A percentile compares a stretch with the other conserved stretches of the same genome.
Evolutionary conservation across 2,888 invertebrate species (phyloP).

Genomic region (Reticulitermes lucifugus): DNA sequence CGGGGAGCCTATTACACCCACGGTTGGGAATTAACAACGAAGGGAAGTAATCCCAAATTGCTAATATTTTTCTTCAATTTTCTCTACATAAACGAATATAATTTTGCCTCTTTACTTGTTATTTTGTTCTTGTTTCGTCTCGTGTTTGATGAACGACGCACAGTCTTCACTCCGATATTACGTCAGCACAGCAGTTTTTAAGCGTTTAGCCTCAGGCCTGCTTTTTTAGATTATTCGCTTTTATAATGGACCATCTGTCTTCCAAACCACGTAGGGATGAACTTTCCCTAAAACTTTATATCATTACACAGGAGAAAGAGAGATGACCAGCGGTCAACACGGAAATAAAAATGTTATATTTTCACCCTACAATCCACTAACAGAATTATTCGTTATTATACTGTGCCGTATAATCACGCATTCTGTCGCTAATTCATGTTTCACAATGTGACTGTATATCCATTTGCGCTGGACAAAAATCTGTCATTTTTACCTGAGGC

Average conservation of each 20-base stretch:
- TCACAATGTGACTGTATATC: background rate
- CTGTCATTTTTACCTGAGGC: background rate
- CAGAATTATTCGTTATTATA: background rate
- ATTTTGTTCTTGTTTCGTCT: background rate
- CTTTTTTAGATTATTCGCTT: conserved; percentile 33
- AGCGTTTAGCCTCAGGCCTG: background rate
- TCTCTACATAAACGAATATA: background rate
- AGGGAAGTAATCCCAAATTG: background rate
- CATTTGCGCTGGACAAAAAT: background rate
- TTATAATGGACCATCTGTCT: conserved; percentile 37
- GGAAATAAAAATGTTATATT: background rate
- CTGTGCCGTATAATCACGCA: background rate
- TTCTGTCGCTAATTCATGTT: too few species aligned
- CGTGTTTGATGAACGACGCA: conserved; percentile 24
- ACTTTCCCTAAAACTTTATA: conserved; percentile 29
- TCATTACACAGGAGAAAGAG: background rate
- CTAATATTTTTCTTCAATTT: conserved; percentile 41
- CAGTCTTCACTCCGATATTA: background rate
- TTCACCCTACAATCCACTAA: too few species aligned
- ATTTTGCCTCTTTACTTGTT: background rate
- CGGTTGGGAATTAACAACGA: background rate
- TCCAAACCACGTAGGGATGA: conserved; percentile 24
- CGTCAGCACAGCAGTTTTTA: conserved; percentile 1
- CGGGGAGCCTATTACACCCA: background rate
- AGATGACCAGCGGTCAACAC: background rate